phyloP scores from a whole-genome alignment of 2,113 vertebrate species.

The Gobio gobio region DNA sequence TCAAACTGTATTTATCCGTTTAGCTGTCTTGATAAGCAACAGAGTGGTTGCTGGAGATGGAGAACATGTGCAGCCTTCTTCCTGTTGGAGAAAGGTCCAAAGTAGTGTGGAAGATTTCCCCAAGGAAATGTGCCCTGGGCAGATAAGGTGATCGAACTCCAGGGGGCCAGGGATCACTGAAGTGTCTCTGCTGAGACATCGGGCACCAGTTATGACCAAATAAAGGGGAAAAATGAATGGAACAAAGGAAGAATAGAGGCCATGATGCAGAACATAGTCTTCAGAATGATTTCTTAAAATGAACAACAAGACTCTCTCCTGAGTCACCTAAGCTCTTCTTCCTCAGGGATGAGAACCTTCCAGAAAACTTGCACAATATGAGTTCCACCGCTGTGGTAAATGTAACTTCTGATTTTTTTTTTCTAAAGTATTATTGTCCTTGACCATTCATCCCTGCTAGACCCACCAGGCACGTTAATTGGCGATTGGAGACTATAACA shows the following conservation, averaged over 20 bases:
- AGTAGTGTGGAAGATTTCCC: slow-evolving; percentile 50
- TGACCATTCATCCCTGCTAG: slow-evolving; percentile 48
- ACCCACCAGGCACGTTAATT: slow-evolving; percentile 46
- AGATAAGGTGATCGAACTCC: slow-evolving; percentile 59
- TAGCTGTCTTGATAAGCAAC: slow-evolving; percentile 42
- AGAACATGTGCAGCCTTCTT: slow-evolving; percentile 52
- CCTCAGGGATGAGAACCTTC: slow-evolving; percentile 39
- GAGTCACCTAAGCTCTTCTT: slow-evolving; percentile 44
- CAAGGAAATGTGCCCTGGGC: slow-evolving; percentile 52
- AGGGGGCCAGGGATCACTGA: slow-evolving; percentile 34
- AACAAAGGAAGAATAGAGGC: slow-evolving; percentile 47
- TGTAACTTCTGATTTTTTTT: slow-evolving; percentile 15
- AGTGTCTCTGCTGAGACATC: slow-evolving; percentile 37
- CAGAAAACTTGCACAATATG: slow-evolving; percentile 34
- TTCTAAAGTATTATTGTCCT: slow-evolving; percentile 39
- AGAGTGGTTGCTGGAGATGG: slow-evolving; percentile 15
- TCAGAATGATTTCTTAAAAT: slow-evolving; percentile 46
- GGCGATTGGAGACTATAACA: slow-evolving; percentile 34
- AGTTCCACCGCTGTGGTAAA: slow-evolving; percentile 20
- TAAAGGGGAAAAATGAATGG: slow-evolving; percentile 29
- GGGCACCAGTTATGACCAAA: slow-evolving; percentile 25
- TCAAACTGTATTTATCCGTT: slow-evolving; percentile 32
- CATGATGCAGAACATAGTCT: slow-evolving; percentile 55
- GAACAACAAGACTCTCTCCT: slow-evolving; percentile 47
- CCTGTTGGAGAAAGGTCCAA: slow-evolving; percentile 42